Base-by-base conservation (phyloP, 1,140 invertebrate species). In the Euwallacea fornicatus region DNA sequence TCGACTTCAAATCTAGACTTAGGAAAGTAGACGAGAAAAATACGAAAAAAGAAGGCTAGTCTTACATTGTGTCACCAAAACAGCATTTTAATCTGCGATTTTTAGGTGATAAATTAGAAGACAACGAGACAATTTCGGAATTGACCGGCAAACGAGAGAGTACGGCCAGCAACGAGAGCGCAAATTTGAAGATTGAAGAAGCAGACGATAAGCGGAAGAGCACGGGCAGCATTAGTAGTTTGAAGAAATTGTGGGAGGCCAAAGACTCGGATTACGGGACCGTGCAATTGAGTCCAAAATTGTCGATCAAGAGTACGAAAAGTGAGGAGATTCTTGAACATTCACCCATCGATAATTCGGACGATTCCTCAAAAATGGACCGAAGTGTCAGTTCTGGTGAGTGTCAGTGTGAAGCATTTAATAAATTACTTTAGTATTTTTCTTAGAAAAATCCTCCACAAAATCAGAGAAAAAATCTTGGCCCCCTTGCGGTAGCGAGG, bases 181-280 rank as follows among this genome's bases (percentile, higher is more conserved):
- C 77, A 4, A 80, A 81, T 69, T 67, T 76, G 41, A 81, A 77
- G 68, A 84, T 84, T 2, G 90, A 90, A n/a, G 89, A 91, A 47
- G 82, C 80, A 3, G 91, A 93, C 67, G 93, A 94, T 77, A 96
- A 96, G 80, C 84, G 94, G n/a, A 89, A 92, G 60, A 96, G 93
- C 80, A 95, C 93, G 43, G 94, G 94, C 61, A 95, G 93, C 82
- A 96, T 97, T 78, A 95, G 90, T 80, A 96, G 92, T 80, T 84
- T 97, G 73, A 96, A 96, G 79, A 95, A 94, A 82, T 82, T 97
- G 33, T 97, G 95, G 95, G 95, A 95, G 83, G 90, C 88, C 78
- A 88, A 90, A 77, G 82, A 82, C 2, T 69, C 73, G 7, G 79
- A 81, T 60, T 68, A 66, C 7, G 74, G 73, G 8, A 78, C 71